Evolutionary conservation across 2,888 invertebrate genomes (phyloP), one percentile per base, ranked within the genome.

Genomic region (Marasmarcha lunaedactyla): DNA sequence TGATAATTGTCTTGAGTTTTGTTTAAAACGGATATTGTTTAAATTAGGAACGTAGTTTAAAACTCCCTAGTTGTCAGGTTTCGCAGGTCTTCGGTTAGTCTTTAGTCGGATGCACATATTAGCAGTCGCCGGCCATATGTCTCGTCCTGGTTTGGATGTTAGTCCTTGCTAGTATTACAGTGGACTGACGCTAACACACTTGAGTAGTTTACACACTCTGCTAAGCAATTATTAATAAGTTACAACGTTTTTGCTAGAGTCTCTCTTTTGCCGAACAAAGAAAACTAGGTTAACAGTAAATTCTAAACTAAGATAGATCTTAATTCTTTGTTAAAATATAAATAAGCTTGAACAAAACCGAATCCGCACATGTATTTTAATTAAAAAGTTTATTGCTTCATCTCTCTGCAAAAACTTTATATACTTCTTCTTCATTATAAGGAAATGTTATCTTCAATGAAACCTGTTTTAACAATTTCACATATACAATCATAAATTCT

Each of bases 401-500:
- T 51, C 52, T 57, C 59, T 61, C 50, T 51, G 49, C 48, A 46
- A 52, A 60, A 72, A 70, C 57, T 70, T 66, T 48, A 54, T 54
- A 60, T 58, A 59, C 61, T 57, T 64, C 57, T 57, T 49, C 57
- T 59, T 55, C 55, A 55, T 59, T 58, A 63, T 48, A 52, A 50
- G 51, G 57, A 58, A 69, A 69, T 59, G 64, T 64, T 62, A 64
- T 62, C 65, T 59, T 61, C 62, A 71, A 66, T 61, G 71, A 71
- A 78, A 73, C 67, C 61, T 67, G 70, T 70, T 71, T 68, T 68
- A 72, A 76, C 70, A 81, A 78, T 76, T 77, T 81, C 71, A 77
- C 74, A 76, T 71, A 77, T 78, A 81, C 76, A 81, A 77, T 81
- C 79, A 81, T 83, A 83, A 81, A 83, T 83, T 81, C 72, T 77